These are phyloP conservation scores for Gisinianus flammeolus DNA, from an alignment of 2,888 invertebrate species.

Conservation along the genomic window DNA sequence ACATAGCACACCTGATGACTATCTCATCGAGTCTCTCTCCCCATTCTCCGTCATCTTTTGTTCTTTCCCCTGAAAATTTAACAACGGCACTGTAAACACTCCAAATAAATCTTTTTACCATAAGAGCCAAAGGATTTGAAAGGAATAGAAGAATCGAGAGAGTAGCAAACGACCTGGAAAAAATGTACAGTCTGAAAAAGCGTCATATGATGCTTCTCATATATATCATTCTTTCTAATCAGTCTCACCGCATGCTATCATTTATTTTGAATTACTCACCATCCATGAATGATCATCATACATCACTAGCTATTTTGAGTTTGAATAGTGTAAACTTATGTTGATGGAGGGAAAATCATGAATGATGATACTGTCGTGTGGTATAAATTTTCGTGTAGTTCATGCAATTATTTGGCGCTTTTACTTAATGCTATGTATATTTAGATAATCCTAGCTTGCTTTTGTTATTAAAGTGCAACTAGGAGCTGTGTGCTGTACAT, in stretches of 20 bases:
- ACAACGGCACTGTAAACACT: slow-evolving; percentile 16
- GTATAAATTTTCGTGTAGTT: too few species aligned
- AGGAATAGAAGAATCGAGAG: neutral
- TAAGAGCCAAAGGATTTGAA: neutral
- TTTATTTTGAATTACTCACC: neutral
- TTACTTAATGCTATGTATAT: too few species aligned
- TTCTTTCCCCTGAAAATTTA: slow-evolving; percentile 38
- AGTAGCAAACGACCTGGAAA: neutral
- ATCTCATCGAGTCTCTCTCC: slow-evolving; percentile 52
- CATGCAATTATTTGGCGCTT: too few species aligned
- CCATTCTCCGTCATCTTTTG: slow-evolving; percentile 38
- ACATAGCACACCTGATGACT: slow-evolving; percentile 48
- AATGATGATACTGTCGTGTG: too few species aligned
- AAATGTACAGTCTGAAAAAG: neutral
- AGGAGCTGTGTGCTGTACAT: too few species aligned
- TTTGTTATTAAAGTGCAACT: too few species aligned
- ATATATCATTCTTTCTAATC: slow-evolving; percentile 13
- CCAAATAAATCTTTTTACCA: slow-evolving; percentile 12
- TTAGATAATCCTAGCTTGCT: too few species aligned
- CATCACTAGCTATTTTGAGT: too few species aligned
- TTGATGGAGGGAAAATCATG: neutral
- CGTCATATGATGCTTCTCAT: slow-evolving; percentile 25
- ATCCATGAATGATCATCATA: too few species aligned
- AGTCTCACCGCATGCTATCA: neutral
- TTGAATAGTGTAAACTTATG: too few species aligned